These are phyloP conservation scores for Leucoraja ocellata DNA, from an alignment of 2,797 vertebrate species.

Conservation along the genomic window DNA sequence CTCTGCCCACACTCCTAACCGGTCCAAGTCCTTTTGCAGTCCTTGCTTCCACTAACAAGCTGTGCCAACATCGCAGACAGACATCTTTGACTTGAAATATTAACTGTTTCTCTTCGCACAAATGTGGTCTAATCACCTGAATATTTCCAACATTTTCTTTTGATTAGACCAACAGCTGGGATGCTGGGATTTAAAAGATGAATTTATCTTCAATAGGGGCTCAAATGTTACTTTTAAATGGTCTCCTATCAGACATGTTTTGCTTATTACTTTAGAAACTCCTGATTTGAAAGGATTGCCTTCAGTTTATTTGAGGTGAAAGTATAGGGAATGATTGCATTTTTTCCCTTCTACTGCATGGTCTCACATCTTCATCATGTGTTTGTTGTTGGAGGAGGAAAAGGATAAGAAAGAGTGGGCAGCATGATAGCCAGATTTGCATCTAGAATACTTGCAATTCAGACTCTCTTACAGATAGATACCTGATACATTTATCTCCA, in stretches of 20 bases:
- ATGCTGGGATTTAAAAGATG: not conserved
- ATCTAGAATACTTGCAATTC: not conserved
- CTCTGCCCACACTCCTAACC: no score
- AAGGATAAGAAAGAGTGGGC: not conserved
- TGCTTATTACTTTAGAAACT: not conserved
- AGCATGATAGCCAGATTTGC: not conserved
- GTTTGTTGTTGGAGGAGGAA: slow-evolving; percentile 5
- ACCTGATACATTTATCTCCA: not conserved
- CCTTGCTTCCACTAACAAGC: no score
- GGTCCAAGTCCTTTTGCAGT: no score
- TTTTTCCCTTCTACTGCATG: not conserved
- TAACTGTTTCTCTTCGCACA: no score
- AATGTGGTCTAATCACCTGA: no score
- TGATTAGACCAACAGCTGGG: no score
- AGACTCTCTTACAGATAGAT: not conserved
- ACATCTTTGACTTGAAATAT: no score
- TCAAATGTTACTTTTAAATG: not conserved
- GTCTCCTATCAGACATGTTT: not conserved
- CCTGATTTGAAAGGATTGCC: not conserved
- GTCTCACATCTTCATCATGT: not conserved
- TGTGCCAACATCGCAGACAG: no score
- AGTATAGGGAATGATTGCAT: not conserved
- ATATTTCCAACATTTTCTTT: no score
- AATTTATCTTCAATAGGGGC: not conserved
- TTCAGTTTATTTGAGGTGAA: not conserved